Conservation (phyloP, 2,113 vertebrate genomes). For the Elgaria multicarinata region DNA sequence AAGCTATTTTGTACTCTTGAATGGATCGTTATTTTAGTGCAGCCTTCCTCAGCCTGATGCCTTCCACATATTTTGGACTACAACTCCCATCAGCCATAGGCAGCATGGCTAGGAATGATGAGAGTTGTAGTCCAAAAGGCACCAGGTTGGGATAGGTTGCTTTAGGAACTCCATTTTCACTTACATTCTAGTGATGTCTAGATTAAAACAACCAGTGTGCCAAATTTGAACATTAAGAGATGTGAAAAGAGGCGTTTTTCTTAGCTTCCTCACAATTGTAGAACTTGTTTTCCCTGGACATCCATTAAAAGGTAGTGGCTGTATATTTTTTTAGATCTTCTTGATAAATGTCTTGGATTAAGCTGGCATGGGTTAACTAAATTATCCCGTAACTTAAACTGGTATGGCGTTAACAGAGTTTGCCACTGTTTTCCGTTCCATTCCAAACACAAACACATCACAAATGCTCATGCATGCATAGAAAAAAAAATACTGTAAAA, state of each 20-base stretch:
- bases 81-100: too few species aligned
- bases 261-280: background rate
- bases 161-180: background rate
- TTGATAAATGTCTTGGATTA: background rate
- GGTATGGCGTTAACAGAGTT: too few species aligned
- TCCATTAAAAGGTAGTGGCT: background rate
- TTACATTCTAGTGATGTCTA: background rate
- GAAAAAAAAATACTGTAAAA: too few species aligned
- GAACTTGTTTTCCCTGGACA: background rate
- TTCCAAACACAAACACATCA: background rate
- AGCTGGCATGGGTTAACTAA: background rate
- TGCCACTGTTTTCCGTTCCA: background rate
- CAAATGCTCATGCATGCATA: too few species aligned
- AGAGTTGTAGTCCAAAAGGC: too few species aligned
- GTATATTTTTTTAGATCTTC: background rate
- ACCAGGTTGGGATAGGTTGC: too few species aligned
- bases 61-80: too few species aligned
- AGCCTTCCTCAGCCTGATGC: background rate
- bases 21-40: background rate
- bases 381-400: background rate
- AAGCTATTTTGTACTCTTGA: background rate
- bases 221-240: background rate
- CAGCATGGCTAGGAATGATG: too few species aligned
- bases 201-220: background rate
- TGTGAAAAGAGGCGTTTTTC: background rate